Evolutionary conservation across 2,113 vertebrate genomes (phyloP).

Genomic region (Phalacrocorax pelagicus): DNA sequence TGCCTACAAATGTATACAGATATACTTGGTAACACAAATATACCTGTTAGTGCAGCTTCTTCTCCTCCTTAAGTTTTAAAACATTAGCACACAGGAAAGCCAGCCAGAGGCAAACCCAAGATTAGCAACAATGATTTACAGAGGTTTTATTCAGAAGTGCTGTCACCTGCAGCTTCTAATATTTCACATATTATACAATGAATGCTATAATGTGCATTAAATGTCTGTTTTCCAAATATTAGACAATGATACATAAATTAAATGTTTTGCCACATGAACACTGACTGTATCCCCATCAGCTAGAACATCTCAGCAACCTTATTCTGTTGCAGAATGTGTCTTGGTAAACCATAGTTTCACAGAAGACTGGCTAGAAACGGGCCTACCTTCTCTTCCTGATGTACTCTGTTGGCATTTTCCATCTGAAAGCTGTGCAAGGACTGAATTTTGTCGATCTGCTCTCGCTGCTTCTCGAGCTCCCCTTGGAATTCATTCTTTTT

Average conservation of each 20-base stretch:
- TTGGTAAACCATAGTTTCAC: neutral
- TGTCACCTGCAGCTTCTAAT: neutral
- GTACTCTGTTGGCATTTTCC: conserved; percentile 76
- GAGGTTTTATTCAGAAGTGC: neutral
- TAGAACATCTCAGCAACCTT: neutral
- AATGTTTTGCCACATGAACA: neutral
- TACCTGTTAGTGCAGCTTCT: neutral
- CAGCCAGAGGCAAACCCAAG: neutral
- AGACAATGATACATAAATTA: neutral
- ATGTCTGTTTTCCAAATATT: neutral
- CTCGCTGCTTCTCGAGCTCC: conserved; percentile 82
- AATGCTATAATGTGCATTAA: neutral
- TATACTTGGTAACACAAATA: neutral
- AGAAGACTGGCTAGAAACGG: neutral
- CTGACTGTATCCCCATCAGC: neutral
- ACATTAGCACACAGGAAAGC: neutral
- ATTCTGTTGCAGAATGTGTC: neutral
- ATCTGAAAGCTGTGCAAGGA: conserved; percentile 82
- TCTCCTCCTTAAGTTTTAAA: neutral
- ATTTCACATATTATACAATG: neutral
- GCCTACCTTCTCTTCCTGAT: conserved; percentile 86
- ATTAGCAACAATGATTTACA: neutral
- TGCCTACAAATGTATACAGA: neutral
- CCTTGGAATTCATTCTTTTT: conserved; percentile 89
- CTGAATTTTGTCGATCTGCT: conserved; percentile 83